A percentile compares a stretch with the other conserved stretches of the same genome.
phyloP scores from a whole-genome alignment of 2,113 vertebrate species.

The Crotalus viridis region DNA sequence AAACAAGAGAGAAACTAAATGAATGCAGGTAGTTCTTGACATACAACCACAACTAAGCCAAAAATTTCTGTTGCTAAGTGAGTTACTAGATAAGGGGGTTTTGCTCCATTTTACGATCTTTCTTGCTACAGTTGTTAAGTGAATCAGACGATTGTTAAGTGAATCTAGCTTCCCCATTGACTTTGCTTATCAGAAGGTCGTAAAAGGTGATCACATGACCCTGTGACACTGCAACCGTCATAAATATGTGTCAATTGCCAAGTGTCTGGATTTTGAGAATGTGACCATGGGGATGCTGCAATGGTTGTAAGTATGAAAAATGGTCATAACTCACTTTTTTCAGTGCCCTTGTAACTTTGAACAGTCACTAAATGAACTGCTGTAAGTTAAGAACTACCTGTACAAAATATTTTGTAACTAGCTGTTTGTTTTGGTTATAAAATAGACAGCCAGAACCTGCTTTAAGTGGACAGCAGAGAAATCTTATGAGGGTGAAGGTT shows the following conservation, averaged over 20 bases:
- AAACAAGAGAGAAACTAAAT: neutral
- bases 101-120: neutral
- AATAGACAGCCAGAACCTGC: neutral
- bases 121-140: neutral
- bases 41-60: neutral
- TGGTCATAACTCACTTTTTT: neutral
- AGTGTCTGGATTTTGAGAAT: neutral
- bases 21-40: neutral
- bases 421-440: neutral
- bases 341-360: neutral
- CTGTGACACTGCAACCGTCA: neutral
- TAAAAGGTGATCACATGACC: neutral
- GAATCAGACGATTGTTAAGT: neutral
- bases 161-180: neutral
- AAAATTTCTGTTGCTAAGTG: neutral
- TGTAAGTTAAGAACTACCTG: neutral
- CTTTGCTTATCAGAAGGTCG: neutral
- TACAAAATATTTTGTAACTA: neutral
- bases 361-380: neutral
- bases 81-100: neutral
- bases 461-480: neutral
- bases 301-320: neutral
- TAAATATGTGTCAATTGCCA: neutral
- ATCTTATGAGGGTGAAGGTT: neutral
- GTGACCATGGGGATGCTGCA: neutral